Percentiles rank a stretch among this genome's conserved stretches.
phyloP scores from a whole-genome alignment of 2,113 vertebrate genomes.

The Microcebus griseorufus region DNA sequence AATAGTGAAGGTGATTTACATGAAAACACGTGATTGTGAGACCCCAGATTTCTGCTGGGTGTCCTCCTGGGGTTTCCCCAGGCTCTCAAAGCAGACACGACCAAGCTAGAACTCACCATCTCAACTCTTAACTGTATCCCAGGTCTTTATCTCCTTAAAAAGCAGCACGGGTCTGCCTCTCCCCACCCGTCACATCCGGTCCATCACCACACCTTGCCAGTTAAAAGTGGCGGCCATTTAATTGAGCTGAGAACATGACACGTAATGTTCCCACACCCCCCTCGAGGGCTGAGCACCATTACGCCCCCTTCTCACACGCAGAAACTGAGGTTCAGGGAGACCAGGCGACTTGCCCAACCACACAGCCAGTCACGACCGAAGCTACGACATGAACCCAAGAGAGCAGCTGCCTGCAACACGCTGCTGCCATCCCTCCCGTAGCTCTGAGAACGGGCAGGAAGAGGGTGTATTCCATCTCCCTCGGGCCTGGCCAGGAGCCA shows the following conservation, averaged over 20 bases:
- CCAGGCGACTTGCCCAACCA: rapidly evolving
- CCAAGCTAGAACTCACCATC: not conserved
- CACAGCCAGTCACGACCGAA: not conserved
- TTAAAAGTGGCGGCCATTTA: not conserved
- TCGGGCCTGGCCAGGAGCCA: not conserved
- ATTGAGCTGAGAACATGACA: not conserved
- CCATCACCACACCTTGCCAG: not conserved
- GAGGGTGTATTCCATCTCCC: not conserved
- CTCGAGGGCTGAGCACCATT: rapidly evolving
- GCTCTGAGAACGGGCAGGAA: constrained; percentile 11
- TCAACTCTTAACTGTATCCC: not conserved
- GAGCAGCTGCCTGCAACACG: not conserved
- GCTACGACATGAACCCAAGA: not conserved
- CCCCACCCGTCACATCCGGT: not conserved
- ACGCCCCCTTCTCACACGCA: not conserved
- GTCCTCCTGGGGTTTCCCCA: not conserved
- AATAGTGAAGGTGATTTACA: not conserved
- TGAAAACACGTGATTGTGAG: not conserved
- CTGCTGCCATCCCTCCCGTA: not conserved
- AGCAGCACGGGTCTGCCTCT: not conserved
- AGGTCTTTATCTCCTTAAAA: not conserved
- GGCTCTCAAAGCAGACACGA: not conserved
- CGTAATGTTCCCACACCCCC: not conserved
- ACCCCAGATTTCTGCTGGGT: not conserved
- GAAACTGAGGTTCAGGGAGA: not conserved